Conservation (phyloP, 2,113 vertebrate genomes). For the Colaptes auratus region DNA sequence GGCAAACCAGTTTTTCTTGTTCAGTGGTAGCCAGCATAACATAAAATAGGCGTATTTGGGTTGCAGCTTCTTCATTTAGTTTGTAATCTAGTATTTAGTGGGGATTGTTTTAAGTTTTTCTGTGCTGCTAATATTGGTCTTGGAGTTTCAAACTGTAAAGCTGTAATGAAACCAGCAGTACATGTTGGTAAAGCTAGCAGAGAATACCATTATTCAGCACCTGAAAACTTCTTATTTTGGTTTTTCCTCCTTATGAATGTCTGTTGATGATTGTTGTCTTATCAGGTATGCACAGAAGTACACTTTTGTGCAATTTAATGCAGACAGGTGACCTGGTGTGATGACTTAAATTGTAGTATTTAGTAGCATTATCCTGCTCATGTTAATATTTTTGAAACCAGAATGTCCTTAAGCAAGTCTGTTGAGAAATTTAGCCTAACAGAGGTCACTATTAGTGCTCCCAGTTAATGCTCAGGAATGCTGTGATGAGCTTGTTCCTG, state of each 20-base stretch:
- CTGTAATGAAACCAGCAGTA: background rate
- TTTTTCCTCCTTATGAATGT: background rate
- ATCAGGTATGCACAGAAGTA: background rate
- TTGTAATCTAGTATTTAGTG: background rate
- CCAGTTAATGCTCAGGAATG: background rate
- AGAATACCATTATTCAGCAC: background rate
- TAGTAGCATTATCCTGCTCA: background rate
- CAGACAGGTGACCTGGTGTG: background rate
- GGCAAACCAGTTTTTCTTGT: slow-evolving; percentile 48
- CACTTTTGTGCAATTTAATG: background rate
- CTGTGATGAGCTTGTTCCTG: background rate
- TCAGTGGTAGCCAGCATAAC: background rate
- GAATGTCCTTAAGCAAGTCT: background rate
- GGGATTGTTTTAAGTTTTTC: background rate
- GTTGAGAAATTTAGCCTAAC: background rate
- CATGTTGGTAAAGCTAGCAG: background rate
- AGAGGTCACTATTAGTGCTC: background rate
- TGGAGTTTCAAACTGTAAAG: background rate
- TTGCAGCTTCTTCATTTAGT: background rate
- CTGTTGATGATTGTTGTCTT: background rate
- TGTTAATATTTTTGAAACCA: background rate
- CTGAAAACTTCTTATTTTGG: background rate
- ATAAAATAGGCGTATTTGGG: background rate
- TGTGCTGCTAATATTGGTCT: background rate
- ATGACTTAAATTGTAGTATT: background rate